Conservation (phyloP, 92 coral and sea anemone species). For the Epizoanthus illoricatus region DNA sequence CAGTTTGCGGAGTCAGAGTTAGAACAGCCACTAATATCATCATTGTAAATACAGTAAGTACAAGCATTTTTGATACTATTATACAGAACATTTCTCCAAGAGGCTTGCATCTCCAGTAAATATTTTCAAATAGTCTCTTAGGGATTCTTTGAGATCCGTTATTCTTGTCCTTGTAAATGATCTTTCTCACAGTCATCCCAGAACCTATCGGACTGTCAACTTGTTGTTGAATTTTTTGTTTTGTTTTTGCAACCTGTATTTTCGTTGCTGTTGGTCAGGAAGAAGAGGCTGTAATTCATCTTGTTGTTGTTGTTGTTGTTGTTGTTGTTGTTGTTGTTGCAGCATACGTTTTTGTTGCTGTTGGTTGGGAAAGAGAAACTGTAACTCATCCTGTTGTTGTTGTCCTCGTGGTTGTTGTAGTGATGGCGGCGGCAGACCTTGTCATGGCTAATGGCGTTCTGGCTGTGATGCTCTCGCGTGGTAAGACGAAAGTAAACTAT, state of each 20-base stretch:
- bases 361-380: too few species aligned
- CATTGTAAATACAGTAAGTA: background rate
- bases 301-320: background rate
- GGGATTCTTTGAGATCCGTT: background rate
- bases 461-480: background rate
- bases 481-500: too few species aligned
- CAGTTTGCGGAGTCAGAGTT: conserved; percentile 10
- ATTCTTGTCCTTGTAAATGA: background rate
- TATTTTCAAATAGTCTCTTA: conserved; percentile 1
- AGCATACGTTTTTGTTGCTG: too few species aligned
- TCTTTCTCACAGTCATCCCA: too few species aligned
- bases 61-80: background rate
- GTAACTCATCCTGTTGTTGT: too few species aligned
- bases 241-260: too few species aligned
- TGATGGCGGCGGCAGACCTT: too few species aligned
- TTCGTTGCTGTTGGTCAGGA: background rate
- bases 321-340: too few species aligned
- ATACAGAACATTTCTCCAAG: background rate
- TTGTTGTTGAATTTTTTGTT: background rate
- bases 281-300: background rate
- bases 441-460: too few species aligned
- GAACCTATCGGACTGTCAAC: too few species aligned
- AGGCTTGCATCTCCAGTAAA: conserved; percentile 2
- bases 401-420: too few species aligned
- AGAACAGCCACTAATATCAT: background rate